Conservation (phyloP, 2,888 invertebrate species). For the Teleogryllus oceanicus region DNA sequence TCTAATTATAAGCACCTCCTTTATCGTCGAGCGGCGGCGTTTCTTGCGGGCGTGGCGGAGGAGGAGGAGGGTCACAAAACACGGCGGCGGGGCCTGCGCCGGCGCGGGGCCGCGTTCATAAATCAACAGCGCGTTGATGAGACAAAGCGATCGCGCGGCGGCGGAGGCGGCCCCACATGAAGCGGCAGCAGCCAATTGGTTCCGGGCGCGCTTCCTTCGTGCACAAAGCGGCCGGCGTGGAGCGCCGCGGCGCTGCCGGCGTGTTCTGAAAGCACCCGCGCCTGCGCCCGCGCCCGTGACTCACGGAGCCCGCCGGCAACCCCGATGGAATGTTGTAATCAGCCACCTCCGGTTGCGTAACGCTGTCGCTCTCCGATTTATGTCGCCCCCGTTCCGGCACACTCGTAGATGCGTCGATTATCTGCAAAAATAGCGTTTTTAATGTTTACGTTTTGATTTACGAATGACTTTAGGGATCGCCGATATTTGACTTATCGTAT, state of each 20-base stretch:
- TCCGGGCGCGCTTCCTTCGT: conserved; percentile 8
- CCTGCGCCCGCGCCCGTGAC: neutral
- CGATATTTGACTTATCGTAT: too few species aligned
- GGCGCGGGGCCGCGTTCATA: neutral
- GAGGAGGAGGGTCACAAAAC: neutral
- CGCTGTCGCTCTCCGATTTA: neutral
- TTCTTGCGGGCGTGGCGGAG: neutral
- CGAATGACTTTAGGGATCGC: too few species aligned
- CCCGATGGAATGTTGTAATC: neutral
- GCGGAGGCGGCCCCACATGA: neutral
- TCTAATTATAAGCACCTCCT: conserved; percentile 18
- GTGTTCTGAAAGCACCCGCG: neutral
- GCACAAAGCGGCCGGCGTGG: neutral
- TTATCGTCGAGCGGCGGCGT: neutral
- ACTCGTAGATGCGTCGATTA: neutral
- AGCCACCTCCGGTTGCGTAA: neutral
- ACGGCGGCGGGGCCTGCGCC: neutral
- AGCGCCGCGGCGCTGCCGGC: neutral
- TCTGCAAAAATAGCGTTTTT: too few species aligned
- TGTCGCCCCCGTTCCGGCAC: neutral
- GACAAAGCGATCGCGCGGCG: conserved; percentile 18
- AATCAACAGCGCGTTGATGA: conserved; percentile 7
- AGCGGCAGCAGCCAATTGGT: neutral
- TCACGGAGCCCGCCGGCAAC: neutral
- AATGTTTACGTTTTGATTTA: too few species aligned